These are phyloP conservation scores for Argyresthia albistria DNA, from an alignment of 2,888 invertebrate genomes.

Conservation along the genomic window DNA sequence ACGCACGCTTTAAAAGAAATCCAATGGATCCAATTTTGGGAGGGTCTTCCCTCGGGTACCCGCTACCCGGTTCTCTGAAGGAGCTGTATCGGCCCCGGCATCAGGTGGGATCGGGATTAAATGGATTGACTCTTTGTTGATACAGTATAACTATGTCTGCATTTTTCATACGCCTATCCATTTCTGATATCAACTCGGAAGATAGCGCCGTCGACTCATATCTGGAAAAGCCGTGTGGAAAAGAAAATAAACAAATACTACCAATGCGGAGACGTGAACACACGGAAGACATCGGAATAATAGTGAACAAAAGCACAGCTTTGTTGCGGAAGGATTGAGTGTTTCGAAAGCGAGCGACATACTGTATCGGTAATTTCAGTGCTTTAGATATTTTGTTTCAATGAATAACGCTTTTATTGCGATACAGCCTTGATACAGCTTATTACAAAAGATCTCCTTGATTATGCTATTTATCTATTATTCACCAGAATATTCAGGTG, in stretches of 20 bases:
- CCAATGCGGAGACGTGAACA: background rate
- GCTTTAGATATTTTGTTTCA: background rate
- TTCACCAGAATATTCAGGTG: too few species aligned
- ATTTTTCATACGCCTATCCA: constrained; percentile 12
- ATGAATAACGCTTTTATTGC: background rate
- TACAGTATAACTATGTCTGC: constrained; percentile 4
- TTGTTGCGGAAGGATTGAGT: background rate
- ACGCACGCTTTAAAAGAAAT: constrained; percentile 20
- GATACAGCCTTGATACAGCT: background rate
- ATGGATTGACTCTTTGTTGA: constrained; percentile 23
- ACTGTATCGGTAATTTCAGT: background rate
- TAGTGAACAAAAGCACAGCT: background rate
- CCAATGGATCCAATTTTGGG: constrained; percentile 25
- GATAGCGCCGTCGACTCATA: constrained; percentile 2
- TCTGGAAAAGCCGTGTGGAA: background rate
- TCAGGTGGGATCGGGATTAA: constrained; percentile 17
- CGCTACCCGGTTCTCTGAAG: constrained; percentile 11
- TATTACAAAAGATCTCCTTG: too few species aligned
- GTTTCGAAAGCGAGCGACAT: background rate
- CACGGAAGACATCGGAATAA: background rate
- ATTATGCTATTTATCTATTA: too few species aligned
- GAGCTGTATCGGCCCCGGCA: constrained; percentile 4
- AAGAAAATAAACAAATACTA: background rate
- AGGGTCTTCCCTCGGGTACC: constrained; percentile 16
- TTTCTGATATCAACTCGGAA: background rate